Evolutionary conservation across 1,140 invertebrate genomes (phyloP).

Genomic region (Nephotettix cincticeps): DNA sequence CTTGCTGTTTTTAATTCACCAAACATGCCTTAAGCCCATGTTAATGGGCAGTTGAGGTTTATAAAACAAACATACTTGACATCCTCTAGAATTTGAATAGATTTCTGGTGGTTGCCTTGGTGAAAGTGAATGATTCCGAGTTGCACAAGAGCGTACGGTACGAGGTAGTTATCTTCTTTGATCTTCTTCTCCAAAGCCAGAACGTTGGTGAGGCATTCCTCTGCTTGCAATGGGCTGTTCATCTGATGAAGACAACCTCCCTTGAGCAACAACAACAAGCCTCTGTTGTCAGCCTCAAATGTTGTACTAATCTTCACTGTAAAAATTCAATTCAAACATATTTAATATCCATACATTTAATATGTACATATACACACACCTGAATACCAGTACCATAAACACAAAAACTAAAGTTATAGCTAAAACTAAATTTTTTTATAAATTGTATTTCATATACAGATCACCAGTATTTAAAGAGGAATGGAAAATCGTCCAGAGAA

Average conservation of each 20-base stretch:
- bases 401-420: too few species aligned
- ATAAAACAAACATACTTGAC: conserved; percentile 63
- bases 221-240: conserved; percentile 67
- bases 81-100: conserved; percentile 73
- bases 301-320: conserved; percentile 48
- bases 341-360: too few species aligned
- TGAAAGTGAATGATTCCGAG: conserved; percentile 74
- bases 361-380: too few species aligned
- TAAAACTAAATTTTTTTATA: too few species aligned
- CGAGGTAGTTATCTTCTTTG: conserved; percentile 79
- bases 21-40: too few species aligned
- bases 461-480: too few species aligned
- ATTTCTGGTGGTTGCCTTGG: conserved; percentile 63
- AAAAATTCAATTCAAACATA: too few species aligned
- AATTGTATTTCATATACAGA: too few species aligned
- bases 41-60: too few species aligned
- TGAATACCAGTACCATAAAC: too few species aligned
- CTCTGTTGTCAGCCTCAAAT: conserved; percentile 75
- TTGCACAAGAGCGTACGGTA: conserved; percentile 87
- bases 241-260: conserved; percentile 80
- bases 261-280: conserved; percentile 74
- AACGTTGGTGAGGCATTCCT: conserved; percentile 72
- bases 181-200: conserved; percentile 72
- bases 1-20: too few species aligned
- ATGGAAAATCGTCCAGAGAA: too few species aligned